A percentile compares a stretch with the other conserved stretches of the same genome.
phyloP scores from a whole-genome alignment of 2,888 invertebrate genomes.

The Amphimallon solstitiale region DNA sequence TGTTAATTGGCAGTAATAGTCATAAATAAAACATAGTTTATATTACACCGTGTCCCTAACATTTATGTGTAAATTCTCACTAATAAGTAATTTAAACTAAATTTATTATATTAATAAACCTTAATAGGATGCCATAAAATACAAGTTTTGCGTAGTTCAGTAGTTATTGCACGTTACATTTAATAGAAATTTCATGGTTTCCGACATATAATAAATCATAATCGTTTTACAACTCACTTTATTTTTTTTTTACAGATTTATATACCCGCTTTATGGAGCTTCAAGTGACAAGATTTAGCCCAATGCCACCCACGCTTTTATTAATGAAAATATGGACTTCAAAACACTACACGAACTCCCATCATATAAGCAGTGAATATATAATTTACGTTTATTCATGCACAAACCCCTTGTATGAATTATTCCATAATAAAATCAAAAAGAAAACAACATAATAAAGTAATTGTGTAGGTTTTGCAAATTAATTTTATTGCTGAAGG shows the following conservation, averaged over 20 bases:
- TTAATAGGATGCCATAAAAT: conserved; percentile 14
- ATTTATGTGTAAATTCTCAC: conserved; percentile 11
- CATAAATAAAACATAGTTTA: conserved; percentile 1
- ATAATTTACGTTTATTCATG: too few species aligned
- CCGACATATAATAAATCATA: neutral
- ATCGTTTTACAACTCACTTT: neutral
- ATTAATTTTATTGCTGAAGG: too few species aligned
- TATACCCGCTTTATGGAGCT: too few species aligned
- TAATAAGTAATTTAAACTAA: conserved; percentile 19
- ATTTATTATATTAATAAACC: conserved; percentile 31
- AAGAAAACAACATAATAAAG: too few species aligned
- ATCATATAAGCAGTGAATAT: too few species aligned
- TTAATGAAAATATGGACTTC: too few species aligned
- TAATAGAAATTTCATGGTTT: conserved; percentile 8
- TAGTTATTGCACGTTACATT: conserved; percentile 4
- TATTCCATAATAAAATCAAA: too few species aligned
- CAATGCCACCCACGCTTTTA: too few species aligned
- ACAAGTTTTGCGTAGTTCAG: conserved; percentile 23
- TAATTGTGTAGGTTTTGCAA: too few species aligned
- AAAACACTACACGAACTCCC: too few species aligned
- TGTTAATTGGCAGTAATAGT: conserved; percentile 27
- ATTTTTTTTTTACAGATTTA: neutral
- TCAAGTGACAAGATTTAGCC: too few species aligned
- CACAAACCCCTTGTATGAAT: too few species aligned
- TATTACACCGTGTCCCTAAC: conserved; percentile 13